phyloP scores from a whole-genome alignment of 92 coral and sea anemone genomes.

The Palythoa grandis region DNA sequence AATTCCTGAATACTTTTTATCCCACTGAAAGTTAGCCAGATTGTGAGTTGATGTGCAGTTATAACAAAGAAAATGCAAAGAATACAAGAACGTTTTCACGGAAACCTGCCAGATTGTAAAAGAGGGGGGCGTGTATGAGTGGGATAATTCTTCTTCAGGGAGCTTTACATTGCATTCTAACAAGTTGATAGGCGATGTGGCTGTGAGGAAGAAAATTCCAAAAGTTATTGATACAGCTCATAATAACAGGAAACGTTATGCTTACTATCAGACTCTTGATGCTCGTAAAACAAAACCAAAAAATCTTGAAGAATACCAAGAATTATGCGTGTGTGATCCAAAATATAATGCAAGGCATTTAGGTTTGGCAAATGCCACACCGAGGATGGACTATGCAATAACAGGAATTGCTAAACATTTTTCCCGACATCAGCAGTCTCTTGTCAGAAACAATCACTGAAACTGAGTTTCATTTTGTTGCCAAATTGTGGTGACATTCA shows the following conservation, averaged over 20 bases:
- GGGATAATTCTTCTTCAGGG: background rate
- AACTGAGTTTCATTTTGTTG: no score
- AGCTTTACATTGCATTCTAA: background rate
- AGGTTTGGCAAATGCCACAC: background rate
- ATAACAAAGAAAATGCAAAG: background rate
- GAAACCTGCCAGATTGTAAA: background rate
- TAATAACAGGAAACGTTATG: background rate
- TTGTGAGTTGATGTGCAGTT: no score
- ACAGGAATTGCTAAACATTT: background rate
- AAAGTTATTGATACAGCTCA: background rate
- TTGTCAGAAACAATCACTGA: no score
- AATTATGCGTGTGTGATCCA: constrained; percentile 2
- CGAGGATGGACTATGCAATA: background rate
- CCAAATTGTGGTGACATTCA: no score
- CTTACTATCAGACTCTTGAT: background rate
- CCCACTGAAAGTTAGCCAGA: background rate
- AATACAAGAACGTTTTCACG: background rate
- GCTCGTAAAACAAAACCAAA: no score
- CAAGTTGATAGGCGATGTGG: background rate
- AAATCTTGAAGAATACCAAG: background rate
- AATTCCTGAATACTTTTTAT: background rate
- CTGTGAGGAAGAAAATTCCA: background rate
- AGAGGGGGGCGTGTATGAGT: background rate
- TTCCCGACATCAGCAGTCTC: background rate
- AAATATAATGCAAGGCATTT: background rate